Evolutionary conservation across 2,888 invertebrate species (phyloP), one percentile per base, ranked within the genome.

Genomic region (Caenorhabditis imperialis): DNA sequence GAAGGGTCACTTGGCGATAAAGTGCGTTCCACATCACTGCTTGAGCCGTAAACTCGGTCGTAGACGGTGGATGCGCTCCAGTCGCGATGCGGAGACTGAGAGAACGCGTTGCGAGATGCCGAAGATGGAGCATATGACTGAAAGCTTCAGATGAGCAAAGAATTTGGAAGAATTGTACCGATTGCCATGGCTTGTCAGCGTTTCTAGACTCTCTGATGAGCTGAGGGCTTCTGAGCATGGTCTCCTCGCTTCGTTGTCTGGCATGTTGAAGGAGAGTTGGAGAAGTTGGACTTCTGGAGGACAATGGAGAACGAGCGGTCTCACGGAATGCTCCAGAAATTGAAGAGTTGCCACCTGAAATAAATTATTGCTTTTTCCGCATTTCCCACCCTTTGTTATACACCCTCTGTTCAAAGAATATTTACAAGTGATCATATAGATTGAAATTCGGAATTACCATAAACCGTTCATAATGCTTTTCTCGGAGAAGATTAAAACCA

Each of bases 251-350:
- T 10, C 80, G 53, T 54, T 80, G 77, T 10, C 80, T 42, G 18
- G 74, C 71, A 61, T 80, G 80, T 42, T 72, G 78, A 23, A 83
- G 69, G 3, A 80, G 63, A 8, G 77, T 70, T 10, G 82, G 80
- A 18, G 82, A 82, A 3, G 81, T 81, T 65, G 83, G 81, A 42
- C 65, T 65, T 65, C 57, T 55, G 30, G 65, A 48, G 3, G 82
- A 80, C 8, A 74, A 23, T 35, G 78, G 75, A 38, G 80, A 78
- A n/a, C 74, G 47, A 8, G 75, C 63, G 4, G 71, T 54, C 8
- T 75, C 67, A 37, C 77, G 60, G 60, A 80, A 75, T n/a, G 71
- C 74, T 23, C 73, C 70, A 22, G 75, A 51, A 25, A 80, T 76
- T 35, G 75, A 76, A 37, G 70, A 55, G 10, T 62, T 63, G 40